Percentiles rank a stretch among this genome's conserved stretches.
phyloP scores from a whole-genome alignment of 2,888 invertebrate genomes.

The Embidobia sp. region DNA sequence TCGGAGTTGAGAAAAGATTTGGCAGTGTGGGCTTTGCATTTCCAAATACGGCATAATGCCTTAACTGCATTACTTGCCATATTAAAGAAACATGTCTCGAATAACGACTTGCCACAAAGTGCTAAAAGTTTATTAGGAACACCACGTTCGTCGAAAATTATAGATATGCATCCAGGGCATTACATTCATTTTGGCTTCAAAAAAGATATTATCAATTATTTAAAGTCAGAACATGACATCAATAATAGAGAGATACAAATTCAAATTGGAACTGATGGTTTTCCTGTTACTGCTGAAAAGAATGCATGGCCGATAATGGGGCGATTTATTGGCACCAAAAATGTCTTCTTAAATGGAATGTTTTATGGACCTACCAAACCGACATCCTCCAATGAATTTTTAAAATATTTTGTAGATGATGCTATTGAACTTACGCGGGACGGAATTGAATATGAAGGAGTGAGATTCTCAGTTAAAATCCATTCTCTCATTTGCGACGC shows the following conservation, averaged over 20 bases:
- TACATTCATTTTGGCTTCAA: not conserved
- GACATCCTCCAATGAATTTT: not conserved
- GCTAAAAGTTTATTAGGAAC: not conserved
- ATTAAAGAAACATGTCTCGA: not conserved
- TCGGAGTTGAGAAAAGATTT: not conserved
- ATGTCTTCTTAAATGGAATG: not conserved
- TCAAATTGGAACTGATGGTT: not conserved
- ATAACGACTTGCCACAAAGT: not conserved
- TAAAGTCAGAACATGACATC: not conserved
- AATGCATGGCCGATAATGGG: not conserved
- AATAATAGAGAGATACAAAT: not conserved
- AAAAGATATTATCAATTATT: not conserved
- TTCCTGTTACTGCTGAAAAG: not conserved
- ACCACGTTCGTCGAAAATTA: not conserved
- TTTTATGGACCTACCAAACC: not conserved
- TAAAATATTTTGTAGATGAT: not conserved
- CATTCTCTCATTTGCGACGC: constrained; percentile 1
- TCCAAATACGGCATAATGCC: not conserved
- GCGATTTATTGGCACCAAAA: not conserved
- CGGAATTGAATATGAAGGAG: not conserved
- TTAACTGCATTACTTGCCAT: not conserved
- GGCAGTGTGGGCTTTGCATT: not conserved
- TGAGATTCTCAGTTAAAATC: not conserved
- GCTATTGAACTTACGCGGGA: not conserved
- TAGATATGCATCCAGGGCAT: not conserved